Percentiles rank a stretch among this genome's conserved stretches.
phyloP scores from a whole-genome alignment of 2,113 vertebrate species.

The Galeopterus variegatus region DNA sequence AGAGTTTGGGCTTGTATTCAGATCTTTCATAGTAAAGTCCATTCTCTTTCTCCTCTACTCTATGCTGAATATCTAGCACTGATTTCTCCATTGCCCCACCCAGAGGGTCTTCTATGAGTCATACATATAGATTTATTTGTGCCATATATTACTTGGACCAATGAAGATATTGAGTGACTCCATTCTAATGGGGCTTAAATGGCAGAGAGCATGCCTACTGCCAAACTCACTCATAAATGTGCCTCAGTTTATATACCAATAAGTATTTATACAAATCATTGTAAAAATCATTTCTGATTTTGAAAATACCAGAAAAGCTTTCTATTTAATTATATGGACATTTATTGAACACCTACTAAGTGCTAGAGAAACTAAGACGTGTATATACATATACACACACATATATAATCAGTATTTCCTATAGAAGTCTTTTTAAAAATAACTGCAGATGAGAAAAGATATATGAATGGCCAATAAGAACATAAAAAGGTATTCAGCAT shows the following conservation, averaged over 20 bases:
- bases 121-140: background rate
- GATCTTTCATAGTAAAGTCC: background rate
- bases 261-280: background rate
- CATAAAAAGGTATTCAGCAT: background rate
- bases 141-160: background rate
- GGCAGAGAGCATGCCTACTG: background rate
- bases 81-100: background rate
- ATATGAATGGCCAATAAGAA: background rate
- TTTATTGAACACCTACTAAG: background rate
- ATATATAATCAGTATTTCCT: background rate
- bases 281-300: background rate
- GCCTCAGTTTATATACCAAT: background rate
- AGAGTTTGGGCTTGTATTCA: background rate
- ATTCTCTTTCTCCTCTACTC: background rate
- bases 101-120: background rate
- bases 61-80: background rate
- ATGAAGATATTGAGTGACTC: background rate
- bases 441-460: background rate
- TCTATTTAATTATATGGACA: conserved; percentile 19
- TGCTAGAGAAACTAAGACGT: background rate
- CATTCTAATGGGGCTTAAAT: background rate
- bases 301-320: background rate
- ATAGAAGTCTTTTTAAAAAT: background rate
- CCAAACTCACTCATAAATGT: background rate
- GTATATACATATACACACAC: background rate